These are phyloP conservation scores for Limnothrissa miodon DNA, from an alignment of 2,113 vertebrate genomes.

Conservation along the genomic window DNA sequence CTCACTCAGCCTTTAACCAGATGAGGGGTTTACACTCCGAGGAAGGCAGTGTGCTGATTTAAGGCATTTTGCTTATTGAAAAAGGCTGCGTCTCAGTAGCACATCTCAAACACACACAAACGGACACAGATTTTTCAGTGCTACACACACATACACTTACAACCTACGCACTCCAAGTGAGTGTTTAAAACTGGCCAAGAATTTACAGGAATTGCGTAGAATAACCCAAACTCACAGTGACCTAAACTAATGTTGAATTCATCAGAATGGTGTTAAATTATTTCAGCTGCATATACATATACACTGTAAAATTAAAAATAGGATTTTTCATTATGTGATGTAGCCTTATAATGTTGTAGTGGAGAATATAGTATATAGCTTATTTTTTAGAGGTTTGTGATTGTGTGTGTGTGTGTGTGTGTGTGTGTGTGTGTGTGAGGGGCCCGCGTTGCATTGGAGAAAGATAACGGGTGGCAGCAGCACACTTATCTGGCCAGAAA, in stretches of 20 bases:
- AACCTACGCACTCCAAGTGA: neutral
- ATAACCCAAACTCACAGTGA: neutral
- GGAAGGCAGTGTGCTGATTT: slow-evolving; percentile 35
- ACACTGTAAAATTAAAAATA: too few species aligned
- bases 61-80: slow-evolving; percentile 41
- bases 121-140: neutral
- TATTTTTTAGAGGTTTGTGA: neutral
- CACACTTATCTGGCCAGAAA: slow-evolving; percentile 72
- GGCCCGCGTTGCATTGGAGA: slow-evolving; percentile 51
- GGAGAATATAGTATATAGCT: too few species aligned
- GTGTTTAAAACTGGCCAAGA: neutral
- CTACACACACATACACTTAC: neutral
- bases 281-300: too few species aligned
- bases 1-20: slow-evolving; percentile 32
- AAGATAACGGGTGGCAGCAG: slow-evolving; percentile 66
- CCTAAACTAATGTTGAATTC: neutral
- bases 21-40: slow-evolving; percentile 33
- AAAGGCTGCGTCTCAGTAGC: slow-evolving; percentile 42
- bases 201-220: neutral
- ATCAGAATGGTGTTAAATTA: neutral
- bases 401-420: slow-evolving; percentile 14
- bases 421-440: slow-evolving; percentile 19
- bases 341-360: too few species aligned
- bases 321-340: too few species aligned
- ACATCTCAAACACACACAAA: neutral